Evolutionary conservation across 2,113 vertebrate species (phyloP).

Genomic region (Hiodon tergisus): DNA sequence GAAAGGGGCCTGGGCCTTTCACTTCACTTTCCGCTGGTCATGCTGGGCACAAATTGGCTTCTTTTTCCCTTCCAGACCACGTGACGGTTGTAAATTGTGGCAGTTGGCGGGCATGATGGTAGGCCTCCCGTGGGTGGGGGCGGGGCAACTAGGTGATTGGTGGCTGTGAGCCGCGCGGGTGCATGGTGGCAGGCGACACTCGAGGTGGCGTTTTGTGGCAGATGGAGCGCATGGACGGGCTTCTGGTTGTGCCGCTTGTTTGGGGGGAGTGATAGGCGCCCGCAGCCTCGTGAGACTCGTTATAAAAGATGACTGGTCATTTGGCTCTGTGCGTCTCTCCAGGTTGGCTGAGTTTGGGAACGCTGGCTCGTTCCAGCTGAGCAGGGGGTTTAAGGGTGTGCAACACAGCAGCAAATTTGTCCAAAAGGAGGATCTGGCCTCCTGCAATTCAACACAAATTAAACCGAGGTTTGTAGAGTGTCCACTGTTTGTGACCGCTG

Average conservation of each 20-base stretch:
- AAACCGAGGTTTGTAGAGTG: conserved; percentile 8
- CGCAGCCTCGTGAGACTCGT: neutral
- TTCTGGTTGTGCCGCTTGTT: neutral
- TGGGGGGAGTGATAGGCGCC: neutral
- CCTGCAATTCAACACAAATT: conserved; percentile 39
- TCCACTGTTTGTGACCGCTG: neutral
- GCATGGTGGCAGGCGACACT: too few species aligned
- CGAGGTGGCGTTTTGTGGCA: too few species aligned
- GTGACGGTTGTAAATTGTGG: conserved; percentile 10
- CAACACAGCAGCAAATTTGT: conserved; percentile 21
- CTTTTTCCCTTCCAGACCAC: neutral
- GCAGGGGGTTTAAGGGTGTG: conserved; percentile 13
- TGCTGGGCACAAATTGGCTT: neutral
- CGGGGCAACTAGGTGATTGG: too few species aligned
- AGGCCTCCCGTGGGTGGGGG: too few species aligned
- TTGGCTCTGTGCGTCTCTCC: neutral
- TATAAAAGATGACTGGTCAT: neutral
- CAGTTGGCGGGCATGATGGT: too few species aligned
- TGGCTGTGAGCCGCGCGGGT: too few species aligned
- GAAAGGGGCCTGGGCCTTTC: neutral
- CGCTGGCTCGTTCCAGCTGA: conserved; percentile 3
- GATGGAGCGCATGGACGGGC: neutral
- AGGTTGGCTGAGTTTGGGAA: neutral
- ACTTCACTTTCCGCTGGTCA: neutral
- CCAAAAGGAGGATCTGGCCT: conserved; percentile 22